Evolutionary conservation across 2,113 vertebrate species (phyloP).

Genomic region (Prolemur simus): DNA sequence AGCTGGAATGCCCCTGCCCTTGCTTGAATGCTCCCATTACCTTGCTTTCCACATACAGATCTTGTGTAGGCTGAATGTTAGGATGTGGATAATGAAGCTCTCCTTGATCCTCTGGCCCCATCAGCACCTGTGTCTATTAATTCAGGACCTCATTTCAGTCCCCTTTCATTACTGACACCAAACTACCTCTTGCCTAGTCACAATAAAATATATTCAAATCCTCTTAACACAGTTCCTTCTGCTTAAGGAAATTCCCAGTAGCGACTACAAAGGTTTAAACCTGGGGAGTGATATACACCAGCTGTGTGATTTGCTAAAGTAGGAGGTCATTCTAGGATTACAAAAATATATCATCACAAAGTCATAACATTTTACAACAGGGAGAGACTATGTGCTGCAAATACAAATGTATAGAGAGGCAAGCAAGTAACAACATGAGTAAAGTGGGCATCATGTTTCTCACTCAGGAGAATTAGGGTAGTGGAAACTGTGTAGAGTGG

Average conservation of each 20-base stretch:
- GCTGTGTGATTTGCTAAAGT: background rate
- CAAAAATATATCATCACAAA: background rate
- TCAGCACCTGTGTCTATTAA: background rate
- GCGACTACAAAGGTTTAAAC: background rate
- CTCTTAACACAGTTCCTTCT: background rate
- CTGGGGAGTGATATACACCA: background rate
- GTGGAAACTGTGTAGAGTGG: rapidly evolving
- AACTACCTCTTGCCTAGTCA: background rate
- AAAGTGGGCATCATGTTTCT: background rate
- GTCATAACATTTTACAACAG: background rate
- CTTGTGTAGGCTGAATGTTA: background rate
- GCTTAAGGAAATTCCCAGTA: background rate
- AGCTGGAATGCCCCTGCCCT: background rate
- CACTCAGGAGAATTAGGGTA: background rate
- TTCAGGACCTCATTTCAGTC: background rate
- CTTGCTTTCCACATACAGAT: background rate
- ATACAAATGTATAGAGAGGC: background rate
- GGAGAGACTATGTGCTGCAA: background rate
- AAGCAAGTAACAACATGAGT: background rate
- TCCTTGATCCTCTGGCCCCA: background rate
- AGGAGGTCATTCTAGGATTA: background rate
- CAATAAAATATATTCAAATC: background rate
- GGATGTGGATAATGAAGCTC: background rate
- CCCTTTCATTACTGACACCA: background rate
- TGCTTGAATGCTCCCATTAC: background rate